Evolutionary conservation across 1,140 invertebrate species (phyloP).

Genomic region (Mamestra configurata): DNA sequence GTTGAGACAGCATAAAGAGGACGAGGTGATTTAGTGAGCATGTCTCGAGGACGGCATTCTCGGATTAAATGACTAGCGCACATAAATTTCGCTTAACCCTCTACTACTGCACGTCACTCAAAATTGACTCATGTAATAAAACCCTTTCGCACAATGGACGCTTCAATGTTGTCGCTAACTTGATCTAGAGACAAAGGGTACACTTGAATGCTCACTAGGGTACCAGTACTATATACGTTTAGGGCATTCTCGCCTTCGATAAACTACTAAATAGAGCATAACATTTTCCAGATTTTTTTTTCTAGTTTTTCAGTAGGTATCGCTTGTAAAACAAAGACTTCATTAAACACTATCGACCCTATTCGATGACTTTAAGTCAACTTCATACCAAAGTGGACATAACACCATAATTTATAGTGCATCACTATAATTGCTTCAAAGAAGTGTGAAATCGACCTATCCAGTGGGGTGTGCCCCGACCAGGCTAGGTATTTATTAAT

Average conservation of each 20-base stretch:
- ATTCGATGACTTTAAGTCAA: not conserved
- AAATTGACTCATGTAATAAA: slow-evolving; percentile 35
- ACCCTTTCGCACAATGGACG: not conserved
- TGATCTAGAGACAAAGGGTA: not conserved
- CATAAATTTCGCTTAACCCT: slow-evolving; percentile 36
- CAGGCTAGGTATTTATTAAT: slow-evolving; percentile 67
- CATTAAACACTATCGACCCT: too few relatives aligned
- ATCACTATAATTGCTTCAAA: slow-evolving; percentile 25
- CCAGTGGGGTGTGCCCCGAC: slow-evolving; percentile 52
- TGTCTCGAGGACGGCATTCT: slow-evolving; percentile 35
- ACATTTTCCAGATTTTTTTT: too few relatives aligned
- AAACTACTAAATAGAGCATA: not conserved
- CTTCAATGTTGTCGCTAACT: slow-evolving; percentile 4
- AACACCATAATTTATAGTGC: not conserved
- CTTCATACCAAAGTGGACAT: not conserved
- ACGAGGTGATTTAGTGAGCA: slow-evolving; percentile 42
- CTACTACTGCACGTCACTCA: slow-evolving; percentile 29
- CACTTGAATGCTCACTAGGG: not conserved
- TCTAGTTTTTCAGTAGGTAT: too few relatives aligned
- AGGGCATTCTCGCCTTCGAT: not conserved
- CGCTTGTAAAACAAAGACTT: too few relatives aligned
- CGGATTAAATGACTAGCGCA: slow-evolving; percentile 28
- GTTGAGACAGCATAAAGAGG: slow-evolving; percentile 41
- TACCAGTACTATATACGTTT: not conserved
- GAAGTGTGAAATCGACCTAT: slow-evolving; percentile 56